Conservation (phyloP, 2,113 vertebrate genomes). For the Ailuropoda melanoleuca region DNA sequence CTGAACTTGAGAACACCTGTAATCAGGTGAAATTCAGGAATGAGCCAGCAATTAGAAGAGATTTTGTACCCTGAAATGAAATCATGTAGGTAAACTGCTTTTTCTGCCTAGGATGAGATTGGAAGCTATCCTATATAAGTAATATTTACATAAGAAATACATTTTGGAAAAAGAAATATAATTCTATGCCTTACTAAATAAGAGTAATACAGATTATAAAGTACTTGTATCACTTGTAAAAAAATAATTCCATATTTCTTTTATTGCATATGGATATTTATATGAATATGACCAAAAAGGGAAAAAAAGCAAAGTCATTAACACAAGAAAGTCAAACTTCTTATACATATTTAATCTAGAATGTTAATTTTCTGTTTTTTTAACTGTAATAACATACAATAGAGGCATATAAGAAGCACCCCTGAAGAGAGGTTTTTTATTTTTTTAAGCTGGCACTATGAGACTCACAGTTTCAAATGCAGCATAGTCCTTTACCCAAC, state of each 20-base stretch:
- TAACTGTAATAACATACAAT: neutral
- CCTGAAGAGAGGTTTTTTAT: neutral
- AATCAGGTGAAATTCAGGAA: neutral
- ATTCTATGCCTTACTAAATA: neutral
- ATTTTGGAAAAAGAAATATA: neutral
- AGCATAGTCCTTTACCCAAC: neutral
- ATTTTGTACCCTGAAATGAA: neutral
- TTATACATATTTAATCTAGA: neutral
- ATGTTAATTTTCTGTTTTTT: neutral
- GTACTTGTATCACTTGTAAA: neutral
- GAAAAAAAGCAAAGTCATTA: constrained; percentile 32
- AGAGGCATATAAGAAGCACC: neutral
- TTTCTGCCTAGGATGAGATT: neutral
- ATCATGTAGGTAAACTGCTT: neutral
- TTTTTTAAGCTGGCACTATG: neutral
- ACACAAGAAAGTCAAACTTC: neutral
- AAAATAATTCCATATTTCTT: constrained; percentile 10
- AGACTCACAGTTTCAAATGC: neutral
- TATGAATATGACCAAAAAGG: neutral
- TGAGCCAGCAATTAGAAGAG: neutral
- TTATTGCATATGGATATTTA: neutral
- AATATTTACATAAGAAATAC: neutral
- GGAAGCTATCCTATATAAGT: neutral
- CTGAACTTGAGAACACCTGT: neutral
- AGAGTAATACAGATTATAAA: neutral